Base-by-base conservation (phyloP, 23 tunicate species). In the Aplidium turbinatum region DNA sequence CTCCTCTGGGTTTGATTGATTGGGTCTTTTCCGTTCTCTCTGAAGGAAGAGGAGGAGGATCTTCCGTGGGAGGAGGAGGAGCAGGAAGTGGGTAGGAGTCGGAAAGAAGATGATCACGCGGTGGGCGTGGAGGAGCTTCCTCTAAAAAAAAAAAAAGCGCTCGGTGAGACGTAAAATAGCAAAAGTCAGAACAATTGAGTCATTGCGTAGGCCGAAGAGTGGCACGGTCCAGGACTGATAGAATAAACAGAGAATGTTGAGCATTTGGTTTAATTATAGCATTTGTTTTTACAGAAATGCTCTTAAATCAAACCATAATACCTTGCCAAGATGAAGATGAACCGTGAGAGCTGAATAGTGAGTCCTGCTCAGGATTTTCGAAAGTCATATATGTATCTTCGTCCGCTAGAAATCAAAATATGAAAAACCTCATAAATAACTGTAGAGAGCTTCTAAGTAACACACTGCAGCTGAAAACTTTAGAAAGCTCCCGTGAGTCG, bases 351-450 rank as follows among this genome's bases (percentile, higher is more conserved):
- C 3, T 6, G 7, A 4, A 9, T 3, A 7, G 6, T 4, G 6
- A 3, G 22, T 26, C 35, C 13, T 60, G 38, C 7, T 19, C 50
- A 2, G 50, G 25, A 7, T 7, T 7, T 65, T 76, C 72, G 4
- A 76, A 76, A 6, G 22, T 23, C 71, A 76, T 76, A 42, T 76
- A 76, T 5, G 72, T 76, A 27, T 76, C 72, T 29, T 76, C 82
- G n/a, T 30, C 82, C 45, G 68, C 50, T 29, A 68, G 19, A 28
- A 9, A 29, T 11, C 20, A 28, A 18, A 7, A 9, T 5, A 7
- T 9, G 11, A 63, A 25, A 63, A 63, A n/a, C n/a, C n/a, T n/a
- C n/a, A n/a, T n/a, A 16, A 13, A 24, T 56, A 11, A 11, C 20
- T 16, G 23, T 13, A 6, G 7, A 56, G 23, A 9, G 23, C 6